Conservation (phyloP, 2,797 vertebrate species). For the Eurystomus glaucurus region DNA sequence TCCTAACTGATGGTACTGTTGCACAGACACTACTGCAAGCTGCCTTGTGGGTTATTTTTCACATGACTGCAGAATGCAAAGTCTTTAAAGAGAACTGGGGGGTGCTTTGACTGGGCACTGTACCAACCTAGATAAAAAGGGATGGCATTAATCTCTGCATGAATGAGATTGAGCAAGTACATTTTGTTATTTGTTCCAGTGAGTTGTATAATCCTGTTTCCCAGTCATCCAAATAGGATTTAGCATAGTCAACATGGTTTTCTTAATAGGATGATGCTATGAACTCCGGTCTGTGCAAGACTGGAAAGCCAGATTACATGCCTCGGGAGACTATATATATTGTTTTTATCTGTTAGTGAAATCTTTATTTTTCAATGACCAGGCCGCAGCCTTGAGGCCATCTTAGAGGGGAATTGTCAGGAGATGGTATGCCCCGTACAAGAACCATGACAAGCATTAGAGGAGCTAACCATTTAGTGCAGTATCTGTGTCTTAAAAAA, state of each 20-base stretch:
- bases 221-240: conserved; percentile 70
- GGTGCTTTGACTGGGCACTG: background rate
- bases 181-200: conserved; percentile 70
- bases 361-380: background rate
- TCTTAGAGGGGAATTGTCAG: background rate
- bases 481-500: background rate
- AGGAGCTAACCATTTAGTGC: background rate
- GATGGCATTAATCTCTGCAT: conserved; percentile 41
- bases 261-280: conserved; percentile 60
- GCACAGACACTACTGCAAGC: background rate
- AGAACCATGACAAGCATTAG: background rate
- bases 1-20: background rate
- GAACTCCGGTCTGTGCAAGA: conserved; percentile 44
- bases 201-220: conserved; percentile 70
- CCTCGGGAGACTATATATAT: background rate
- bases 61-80: background rate
- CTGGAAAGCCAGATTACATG: conserved; percentile 61
- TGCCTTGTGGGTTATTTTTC: background rate
- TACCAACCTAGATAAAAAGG: conserved; percentile 3
- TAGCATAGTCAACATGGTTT: conserved; percentile 67
- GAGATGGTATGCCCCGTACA: background rate
- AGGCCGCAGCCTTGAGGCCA: background rate
- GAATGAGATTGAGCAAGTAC: conserved; percentile 34
- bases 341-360: background rate
- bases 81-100: background rate